phyloP scores from a whole-genome alignment of 92 coral and sea anemone species.

The Hydrozoanthus gracilis region DNA sequence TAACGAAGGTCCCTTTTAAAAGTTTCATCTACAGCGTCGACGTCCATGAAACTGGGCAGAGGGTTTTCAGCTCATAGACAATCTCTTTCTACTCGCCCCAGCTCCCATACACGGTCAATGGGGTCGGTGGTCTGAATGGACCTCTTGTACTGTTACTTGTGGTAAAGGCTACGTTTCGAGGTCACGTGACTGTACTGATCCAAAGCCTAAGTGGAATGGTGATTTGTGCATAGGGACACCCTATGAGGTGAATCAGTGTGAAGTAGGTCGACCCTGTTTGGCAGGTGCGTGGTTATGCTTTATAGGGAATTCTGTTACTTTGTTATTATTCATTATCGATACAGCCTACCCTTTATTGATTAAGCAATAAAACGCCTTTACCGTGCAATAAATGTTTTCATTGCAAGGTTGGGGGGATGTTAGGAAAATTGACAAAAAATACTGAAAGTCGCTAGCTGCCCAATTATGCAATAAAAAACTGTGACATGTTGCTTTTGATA shows the following conservation, averaged over 20 bases:
- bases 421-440: too few relatives aligned
- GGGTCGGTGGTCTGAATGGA: slow-evolving; percentile 88
- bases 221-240: slow-evolving; percentile 65
- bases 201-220: slow-evolving; percentile 70
- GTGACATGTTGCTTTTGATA: too few relatives aligned
- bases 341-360: too few relatives aligned
- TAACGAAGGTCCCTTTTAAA: too few relatives aligned
- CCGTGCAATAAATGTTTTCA: too few relatives aligned
- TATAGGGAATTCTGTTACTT: background rate
- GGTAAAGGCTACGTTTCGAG: slow-evolving; percentile 71
- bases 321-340: background rate
- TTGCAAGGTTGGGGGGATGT: too few relatives aligned
- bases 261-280: background rate
- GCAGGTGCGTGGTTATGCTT: background rate
- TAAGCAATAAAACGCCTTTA: too few relatives aligned
- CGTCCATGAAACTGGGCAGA: too few relatives aligned
- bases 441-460: too few relatives aligned
- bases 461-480: too few relatives aligned
- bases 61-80: too few relatives aligned
- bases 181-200: slow-evolving; percentile 74
- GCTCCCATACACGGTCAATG: slow-evolving; percentile 74
- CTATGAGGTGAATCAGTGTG: slow-evolving; percentile 52
- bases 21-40: too few relatives aligned
- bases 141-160: slow-evolving; percentile 66
- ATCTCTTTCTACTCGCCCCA: background rate